Evolutionary conservation across 2,797 vertebrate genomes (phyloP).

Genomic region (Rhinogobio ventralis): DNA sequence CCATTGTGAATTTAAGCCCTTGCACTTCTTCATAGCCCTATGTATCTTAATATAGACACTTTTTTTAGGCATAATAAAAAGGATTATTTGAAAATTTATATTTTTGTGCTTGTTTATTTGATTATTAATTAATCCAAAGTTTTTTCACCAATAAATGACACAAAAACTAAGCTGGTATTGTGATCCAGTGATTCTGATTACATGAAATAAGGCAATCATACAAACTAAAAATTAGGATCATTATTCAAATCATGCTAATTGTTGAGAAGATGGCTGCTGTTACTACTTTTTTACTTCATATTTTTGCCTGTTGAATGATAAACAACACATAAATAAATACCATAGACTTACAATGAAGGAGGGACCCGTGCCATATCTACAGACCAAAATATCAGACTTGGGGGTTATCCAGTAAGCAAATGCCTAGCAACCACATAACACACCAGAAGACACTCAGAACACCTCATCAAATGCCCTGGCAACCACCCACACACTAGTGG

Average conservation of each 20-base stretch:
- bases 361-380: background rate
- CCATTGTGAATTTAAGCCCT: too few species aligned
- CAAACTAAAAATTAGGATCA: background rate
- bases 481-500: background rate
- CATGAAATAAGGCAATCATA: background rate
- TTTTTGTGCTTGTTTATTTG: too few species aligned
- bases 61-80: too few species aligned
- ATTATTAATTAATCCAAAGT: too few species aligned
- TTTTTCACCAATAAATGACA: too few species aligned
- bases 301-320: background rate
- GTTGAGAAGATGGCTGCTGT: background rate
- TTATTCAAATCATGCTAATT: background rate
- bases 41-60: too few species aligned
- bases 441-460: background rate
- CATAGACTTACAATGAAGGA: background rate
- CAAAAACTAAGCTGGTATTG: background rate
- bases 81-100: too few species aligned
- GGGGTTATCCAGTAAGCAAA: conserved; percentile 2
- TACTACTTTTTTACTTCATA: background rate
- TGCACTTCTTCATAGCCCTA: too few species aligned
- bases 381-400: conserved; percentile 23
- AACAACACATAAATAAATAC: background rate
- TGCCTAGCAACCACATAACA: background rate
- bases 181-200: background rate
- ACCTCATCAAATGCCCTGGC: background rate